Evolutionary conservation across 2,797 vertebrate species (phyloP).

Genomic region (Pseudotriccus pelzelni): DNA sequence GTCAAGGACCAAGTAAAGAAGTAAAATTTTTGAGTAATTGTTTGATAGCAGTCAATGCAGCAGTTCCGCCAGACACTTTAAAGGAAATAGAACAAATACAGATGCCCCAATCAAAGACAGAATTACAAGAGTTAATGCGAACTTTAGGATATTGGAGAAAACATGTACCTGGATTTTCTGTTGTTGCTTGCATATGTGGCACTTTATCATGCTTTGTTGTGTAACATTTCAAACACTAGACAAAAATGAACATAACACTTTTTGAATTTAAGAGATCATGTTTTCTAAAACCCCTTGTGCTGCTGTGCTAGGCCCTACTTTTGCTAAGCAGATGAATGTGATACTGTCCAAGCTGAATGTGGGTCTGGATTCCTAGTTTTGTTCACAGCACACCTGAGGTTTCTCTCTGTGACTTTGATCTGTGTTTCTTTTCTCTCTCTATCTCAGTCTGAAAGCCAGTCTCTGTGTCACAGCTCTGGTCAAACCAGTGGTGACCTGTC

Average conservation of each 20-base stretch:
- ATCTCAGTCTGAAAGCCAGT: background rate
- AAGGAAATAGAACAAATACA: background rate
- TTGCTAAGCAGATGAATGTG: background rate
- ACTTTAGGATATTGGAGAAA: background rate
- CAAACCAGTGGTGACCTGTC: background rate
- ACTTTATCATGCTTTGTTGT: slow-evolving; percentile 46
- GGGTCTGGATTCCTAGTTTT: background rate
- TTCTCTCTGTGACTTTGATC: background rate
- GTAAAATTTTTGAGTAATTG: background rate
- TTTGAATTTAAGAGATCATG: background rate
- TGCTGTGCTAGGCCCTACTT: background rate
- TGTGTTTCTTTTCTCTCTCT: background rate
- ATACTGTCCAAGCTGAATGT: background rate
- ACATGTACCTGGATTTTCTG: background rate
- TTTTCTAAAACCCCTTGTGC: background rate
- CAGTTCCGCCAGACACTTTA: background rate
- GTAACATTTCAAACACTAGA: slow-evolving; percentile 59
- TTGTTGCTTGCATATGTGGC: background rate
- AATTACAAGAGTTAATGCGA: background rate
- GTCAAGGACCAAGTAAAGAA: background rate
- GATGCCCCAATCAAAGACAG: background rate
- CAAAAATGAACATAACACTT: slow-evolving; percentile 51
- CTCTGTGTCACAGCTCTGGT: slow-evolving; percentile 11
- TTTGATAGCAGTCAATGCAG: background rate
- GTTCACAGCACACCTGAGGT: background rate